Evolutionary conservation across 1,140 invertebrate genomes (phyloP), one percentile per base, ranked within the genome.

Genomic region (Arctopsyche grandis): DNA sequence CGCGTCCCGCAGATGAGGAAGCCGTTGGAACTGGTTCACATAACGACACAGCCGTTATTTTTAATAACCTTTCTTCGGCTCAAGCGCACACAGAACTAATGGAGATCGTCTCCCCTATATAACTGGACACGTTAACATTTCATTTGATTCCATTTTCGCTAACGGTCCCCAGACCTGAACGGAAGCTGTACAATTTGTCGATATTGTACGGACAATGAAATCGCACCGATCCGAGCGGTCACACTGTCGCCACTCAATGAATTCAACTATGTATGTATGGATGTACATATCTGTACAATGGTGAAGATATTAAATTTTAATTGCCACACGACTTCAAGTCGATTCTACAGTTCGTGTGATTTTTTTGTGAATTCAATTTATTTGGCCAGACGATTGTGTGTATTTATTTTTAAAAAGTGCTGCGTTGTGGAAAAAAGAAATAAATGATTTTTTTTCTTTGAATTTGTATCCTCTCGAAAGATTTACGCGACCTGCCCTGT

Each of bases 31-130:
- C 74, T 76, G 52, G 74, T 63, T 63, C 74, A 76, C 46, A 29
- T 46, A 76, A 76, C 74, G 74, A 76, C 56, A 38, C 7, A n/a
- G 22, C 74, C 74, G 74, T 76, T 76, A 76, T 76, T 76, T 76
- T 76, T 63, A 76, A 63, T 76, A 76, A 58, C 71, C 22, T 74
- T 74, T 74, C 71, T 74, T 74, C 71, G 52, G 71, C 19, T 74
- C 48, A n/a, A 12, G 46, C 29, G 12, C 48, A 46, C 16, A 26
- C 38, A 52, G 46, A 58, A 44, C 14, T 56, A 58, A 58, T 74
- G 71, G 52, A 74, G 24, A 29, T 56, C 24, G 43, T 74, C 52
- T 74, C 22, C 10, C 4, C 48, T 52, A 12, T 52, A 16, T 70
- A 70, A 70, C 69, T 43, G 69, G 19, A 70, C 1, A 0, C 10